A percentile compares a stretch with the other conserved stretches of the same genome.
Evolutionary conservation across 2,888 invertebrate genomes (phyloP).

Genomic region (Criorhina ranunculi): DNA sequence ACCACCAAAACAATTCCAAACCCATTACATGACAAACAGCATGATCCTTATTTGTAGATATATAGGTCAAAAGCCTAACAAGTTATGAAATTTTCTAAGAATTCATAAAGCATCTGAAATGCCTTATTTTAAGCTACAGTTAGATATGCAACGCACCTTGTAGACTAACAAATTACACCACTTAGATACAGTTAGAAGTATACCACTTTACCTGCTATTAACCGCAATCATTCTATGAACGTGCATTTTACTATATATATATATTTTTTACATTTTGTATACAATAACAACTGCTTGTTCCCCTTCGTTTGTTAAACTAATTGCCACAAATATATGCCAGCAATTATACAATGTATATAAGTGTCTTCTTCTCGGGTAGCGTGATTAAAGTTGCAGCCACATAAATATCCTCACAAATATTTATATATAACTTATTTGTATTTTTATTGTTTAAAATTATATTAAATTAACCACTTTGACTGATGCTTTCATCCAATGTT

Average conservation of each 20-base stretch:
- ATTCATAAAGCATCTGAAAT: slow-evolving; percentile 24
- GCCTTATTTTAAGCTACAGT: slow-evolving; percentile 36
- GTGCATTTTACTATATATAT: slow-evolving; percentile 46
- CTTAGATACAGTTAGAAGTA: slow-evolving; percentile 38
- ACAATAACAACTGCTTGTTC: slow-evolving; percentile 52
- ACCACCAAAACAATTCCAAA: no score
- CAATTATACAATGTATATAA: slow-evolving; percentile 22
- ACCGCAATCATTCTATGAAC: slow-evolving; percentile 50
- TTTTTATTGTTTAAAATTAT: slow-evolving; percentile 9
- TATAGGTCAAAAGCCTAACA: no score
- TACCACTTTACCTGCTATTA: slow-evolving; percentile 60
- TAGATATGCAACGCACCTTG: slow-evolving; percentile 43
- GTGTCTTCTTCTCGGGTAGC: slow-evolving; percentile 44
- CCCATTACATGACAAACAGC: no score
- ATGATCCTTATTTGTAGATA: no score
- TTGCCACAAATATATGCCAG: slow-evolving; percentile 40
- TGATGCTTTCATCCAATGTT: slow-evolving; percentile 36
- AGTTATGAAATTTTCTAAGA: slow-evolving; percentile 29
- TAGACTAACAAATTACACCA: slow-evolving; percentile 24
- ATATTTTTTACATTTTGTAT: slow-evolving; percentile 18
- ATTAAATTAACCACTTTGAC: slow-evolving; percentile 63
- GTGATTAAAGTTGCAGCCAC: slow-evolving; percentile 32
- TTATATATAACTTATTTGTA: slow-evolving; percentile 17
- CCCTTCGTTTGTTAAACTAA: slow-evolving; percentile 73
- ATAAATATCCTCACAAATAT: slow-evolving; percentile 23